Base-by-base conservation (phyloP, 2,113 vertebrate species). In the Tapirus terrestris region DNA sequence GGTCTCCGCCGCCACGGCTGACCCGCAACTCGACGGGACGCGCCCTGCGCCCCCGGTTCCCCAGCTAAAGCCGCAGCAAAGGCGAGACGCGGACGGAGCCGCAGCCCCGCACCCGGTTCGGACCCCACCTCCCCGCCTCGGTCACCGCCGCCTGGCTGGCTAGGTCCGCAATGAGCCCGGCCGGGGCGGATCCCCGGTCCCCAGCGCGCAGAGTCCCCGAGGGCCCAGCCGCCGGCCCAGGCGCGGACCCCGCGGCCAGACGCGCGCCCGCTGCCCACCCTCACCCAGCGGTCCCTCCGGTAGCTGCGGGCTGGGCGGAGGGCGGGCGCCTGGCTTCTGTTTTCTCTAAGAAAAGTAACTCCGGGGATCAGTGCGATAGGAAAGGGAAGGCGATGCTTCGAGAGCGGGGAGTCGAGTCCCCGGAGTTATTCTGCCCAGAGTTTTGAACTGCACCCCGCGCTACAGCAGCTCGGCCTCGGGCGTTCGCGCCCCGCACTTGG, bases 311-410 rank as follows among this genome's bases (percentile, higher is more conserved):
- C 58, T 61, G 10, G 23, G 53, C 36, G 23, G 25, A 56, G 48
- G 45, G 53, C 48, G 61, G 51, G 27, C 43, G 17, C 43, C 65
- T 0, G 76, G 81, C 53, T 23, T 29, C 51, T 8, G 45, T 12
- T 13, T 79, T 45, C 86, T 48, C 58, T 0, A 21, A 39, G 87
- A 76, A 97, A 97, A 98, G 96, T 97, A 96, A 88, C 83, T 94
- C 77, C 9, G 17, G 91, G 87, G 39, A 73, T 11, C 27, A 12
- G 51, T 33, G 51, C 85, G 8, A 2, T 3, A 1, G 53, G 7
- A 33, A 60, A 39, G 20, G 68, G 27, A 9, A 23, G 12, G 63
- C 72, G 36, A 23, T 3, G 61, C 48, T n/a, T 1, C 21, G 45
- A 17, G 60, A 3, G 82, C 60, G 8, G 36, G 13, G 48, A 20